phyloP scores from a whole-genome alignment of 1,140 invertebrate genomes.

The Polypedilum pembai region DNA sequence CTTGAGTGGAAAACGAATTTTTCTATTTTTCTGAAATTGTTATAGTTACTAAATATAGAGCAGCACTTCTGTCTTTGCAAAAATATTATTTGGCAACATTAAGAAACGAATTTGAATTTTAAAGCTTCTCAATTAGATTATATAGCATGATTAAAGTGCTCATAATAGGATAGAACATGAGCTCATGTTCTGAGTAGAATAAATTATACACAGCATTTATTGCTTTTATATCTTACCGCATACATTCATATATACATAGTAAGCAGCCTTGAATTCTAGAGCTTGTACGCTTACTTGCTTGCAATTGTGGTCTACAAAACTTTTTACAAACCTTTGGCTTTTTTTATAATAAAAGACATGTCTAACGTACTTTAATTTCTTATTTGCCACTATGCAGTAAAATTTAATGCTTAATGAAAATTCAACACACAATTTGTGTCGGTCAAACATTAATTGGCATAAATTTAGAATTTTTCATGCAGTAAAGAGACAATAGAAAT shows the following conservation, averaged over 20 bases:
- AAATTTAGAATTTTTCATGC: constrained; percentile 13
- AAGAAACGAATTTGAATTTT: too few species aligned
- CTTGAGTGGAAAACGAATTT: constrained; percentile 15
- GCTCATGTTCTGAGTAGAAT: too few species aligned
- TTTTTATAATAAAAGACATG: background rate
- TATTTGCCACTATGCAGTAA: background rate
- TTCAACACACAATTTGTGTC: constrained; percentile 4
- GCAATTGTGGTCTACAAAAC: constrained; percentile 7
- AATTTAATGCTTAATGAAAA: constrained; percentile 1
- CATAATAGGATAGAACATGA: too few species aligned
- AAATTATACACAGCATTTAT: background rate
- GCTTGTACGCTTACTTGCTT: background rate
- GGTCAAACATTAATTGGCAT: background rate
- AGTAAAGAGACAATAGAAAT: background rate
- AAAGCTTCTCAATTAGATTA: too few species aligned
- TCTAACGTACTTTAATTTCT: background rate
- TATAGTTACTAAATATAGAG: background rate
- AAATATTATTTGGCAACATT: background rate
- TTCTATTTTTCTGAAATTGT: background rate
- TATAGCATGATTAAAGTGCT: too few species aligned
- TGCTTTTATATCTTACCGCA: background rate
- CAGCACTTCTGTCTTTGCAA: background rate
- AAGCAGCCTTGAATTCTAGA: background rate
- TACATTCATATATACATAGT: background rate
- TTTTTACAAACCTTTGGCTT: background rate